phyloP scores from a whole-genome alignment of 2,797 vertebrate species.

The Morus bassanus region DNA sequence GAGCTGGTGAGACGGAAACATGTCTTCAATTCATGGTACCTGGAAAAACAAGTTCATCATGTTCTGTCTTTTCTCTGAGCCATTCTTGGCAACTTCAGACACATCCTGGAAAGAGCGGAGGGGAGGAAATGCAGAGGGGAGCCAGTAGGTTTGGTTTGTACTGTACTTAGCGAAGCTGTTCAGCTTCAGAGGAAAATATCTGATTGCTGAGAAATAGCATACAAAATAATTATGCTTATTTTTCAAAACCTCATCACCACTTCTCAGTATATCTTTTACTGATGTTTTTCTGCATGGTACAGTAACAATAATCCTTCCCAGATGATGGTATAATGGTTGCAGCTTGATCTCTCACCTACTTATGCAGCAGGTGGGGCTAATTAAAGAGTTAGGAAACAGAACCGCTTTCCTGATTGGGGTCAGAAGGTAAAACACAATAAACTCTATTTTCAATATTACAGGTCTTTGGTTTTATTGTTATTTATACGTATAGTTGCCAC shows the following conservation, averaged over 20 bases:
- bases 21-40: background rate
- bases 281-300: background rate
- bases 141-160: background rate
- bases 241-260: background rate
- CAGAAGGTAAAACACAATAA: background rate
- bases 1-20: background rate
- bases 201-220: background rate
- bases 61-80: constrained; percentile 8
- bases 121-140: background rate
- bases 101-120: background rate
- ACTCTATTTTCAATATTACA: background rate
- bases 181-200: background rate
- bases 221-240: background rate
- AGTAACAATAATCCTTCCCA: background rate
- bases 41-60: background rate
- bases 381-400: background rate
- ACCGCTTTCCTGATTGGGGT: background rate
- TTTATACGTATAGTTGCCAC: background rate
- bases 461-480: background rate
- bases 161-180: background rate
- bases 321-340: background rate
- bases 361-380: background rate
- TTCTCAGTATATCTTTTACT: background rate
- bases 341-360: background rate
- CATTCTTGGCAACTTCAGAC: background rate